Evolutionary conservation across 1,140 invertebrate species (phyloP).

Genomic region (Drosophila willistoni): DNA sequence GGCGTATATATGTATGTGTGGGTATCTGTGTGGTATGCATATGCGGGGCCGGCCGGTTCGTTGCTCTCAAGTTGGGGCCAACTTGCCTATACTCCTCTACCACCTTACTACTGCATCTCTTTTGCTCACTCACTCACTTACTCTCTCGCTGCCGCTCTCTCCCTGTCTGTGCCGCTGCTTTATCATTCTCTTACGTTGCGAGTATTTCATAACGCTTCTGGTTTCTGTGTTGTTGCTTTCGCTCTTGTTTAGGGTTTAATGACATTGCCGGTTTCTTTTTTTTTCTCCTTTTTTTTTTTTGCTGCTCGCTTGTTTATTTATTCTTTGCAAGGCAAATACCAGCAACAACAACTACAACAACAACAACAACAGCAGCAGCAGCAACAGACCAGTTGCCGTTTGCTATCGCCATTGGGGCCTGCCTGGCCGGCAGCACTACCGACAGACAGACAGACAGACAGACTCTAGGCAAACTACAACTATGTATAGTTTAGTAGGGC

Average conservation of each 20-base stretch:
- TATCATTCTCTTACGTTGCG: conserved; percentile 39
- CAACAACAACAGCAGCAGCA: conserved; percentile 38
- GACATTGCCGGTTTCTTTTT: conserved; percentile 76
- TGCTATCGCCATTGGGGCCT: conserved; percentile 13
- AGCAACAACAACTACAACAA: conserved; percentile 27
- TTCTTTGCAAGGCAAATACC: conserved; percentile 67
- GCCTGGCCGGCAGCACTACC: neutral
- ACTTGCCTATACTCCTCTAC: conserved; percentile 4
- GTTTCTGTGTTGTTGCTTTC: conserved; percentile 79
- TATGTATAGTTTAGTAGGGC: conserved; percentile 4
- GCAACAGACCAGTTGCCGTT: conserved; percentile 34
- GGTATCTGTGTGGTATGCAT: conserved; percentile 21
- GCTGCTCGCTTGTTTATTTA: conserved; percentile 71
- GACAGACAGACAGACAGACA: neutral
- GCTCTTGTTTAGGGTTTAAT: conserved; percentile 82
- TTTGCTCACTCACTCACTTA: too few relatives aligned
- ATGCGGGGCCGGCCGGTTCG: conserved; percentile 59
- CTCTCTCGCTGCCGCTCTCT: too few relatives aligned
- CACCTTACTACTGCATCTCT: too few relatives aligned
- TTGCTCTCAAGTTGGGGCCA: conserved; percentile 34
- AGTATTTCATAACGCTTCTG: conserved; percentile 80
- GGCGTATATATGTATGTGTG: conserved; percentile 15
- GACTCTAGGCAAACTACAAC: conserved; percentile 5
- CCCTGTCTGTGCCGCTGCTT: too few relatives aligned
- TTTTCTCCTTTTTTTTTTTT: conserved; percentile 47